These are phyloP conservation scores for Neoascia interrupta DNA, from an alignment of 2,888 invertebrate species.

Conservation along the genomic window DNA sequence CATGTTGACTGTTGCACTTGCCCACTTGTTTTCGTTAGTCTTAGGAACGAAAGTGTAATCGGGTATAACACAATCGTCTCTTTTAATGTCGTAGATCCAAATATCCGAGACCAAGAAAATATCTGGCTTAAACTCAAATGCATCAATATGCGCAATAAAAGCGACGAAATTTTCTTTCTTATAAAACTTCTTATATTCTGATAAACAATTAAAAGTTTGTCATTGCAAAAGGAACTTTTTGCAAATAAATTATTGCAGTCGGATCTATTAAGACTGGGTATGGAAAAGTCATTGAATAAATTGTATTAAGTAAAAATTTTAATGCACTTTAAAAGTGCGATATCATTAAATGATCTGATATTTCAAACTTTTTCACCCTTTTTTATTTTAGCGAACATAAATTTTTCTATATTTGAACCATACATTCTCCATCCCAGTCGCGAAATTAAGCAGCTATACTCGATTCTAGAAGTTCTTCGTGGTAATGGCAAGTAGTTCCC, in stretches of 20 bases:
- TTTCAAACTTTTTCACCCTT: too few species aligned
- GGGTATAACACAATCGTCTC: not conserved
- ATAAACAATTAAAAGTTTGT: conserved; percentile 7
- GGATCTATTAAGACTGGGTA: not conserved
- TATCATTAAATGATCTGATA: too few species aligned
- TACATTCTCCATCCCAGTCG: too few species aligned
- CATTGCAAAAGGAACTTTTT: conserved; percentile 2
- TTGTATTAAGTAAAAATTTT: too few species aligned
- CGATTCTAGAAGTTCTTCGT: too few species aligned
- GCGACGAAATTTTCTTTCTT: conserved; percentile 5
- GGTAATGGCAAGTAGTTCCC: too few species aligned
- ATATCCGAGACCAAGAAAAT: conserved; percentile 13
- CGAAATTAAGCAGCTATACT: too few species aligned
- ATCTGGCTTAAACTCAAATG: conserved; percentile 21
- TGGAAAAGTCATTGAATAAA: conserved; percentile 17
- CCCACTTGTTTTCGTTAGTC: too few species aligned
- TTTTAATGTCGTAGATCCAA: conserved; percentile 8
- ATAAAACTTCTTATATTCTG: conserved; percentile 33
- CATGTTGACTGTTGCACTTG: too few species aligned
- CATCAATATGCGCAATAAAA: conserved; percentile 11
- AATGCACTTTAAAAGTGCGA: too few species aligned
- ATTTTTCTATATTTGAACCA: too few species aligned
- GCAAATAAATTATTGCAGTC: conserved; percentile 2
- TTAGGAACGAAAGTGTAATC: conserved; percentile 9
- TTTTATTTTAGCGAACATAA: too few species aligned